Evolutionary conservation across 2,797 vertebrate genomes (phyloP).

Genomic region (Danio jaintianensis): DNA sequence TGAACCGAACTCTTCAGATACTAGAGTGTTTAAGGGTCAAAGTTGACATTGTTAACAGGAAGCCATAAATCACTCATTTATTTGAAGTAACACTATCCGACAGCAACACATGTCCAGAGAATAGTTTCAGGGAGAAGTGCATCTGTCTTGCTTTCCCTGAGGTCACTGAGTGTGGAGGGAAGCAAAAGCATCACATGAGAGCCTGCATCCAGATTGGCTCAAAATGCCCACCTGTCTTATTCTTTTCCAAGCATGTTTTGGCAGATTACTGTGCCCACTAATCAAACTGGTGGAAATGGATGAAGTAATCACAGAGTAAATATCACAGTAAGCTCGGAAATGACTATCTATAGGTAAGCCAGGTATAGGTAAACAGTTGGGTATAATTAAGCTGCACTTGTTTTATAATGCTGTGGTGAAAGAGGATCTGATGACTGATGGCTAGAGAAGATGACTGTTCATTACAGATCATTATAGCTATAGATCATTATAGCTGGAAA

Average conservation of each 20-base stretch:
- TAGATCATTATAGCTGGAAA: no score
- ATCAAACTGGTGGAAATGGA: neutral
- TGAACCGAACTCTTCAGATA: no score
- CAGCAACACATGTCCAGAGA: neutral
- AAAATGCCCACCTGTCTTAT: neutral
- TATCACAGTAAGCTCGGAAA: neutral
- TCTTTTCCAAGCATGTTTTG: neutral
- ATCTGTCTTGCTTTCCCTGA: neutral
- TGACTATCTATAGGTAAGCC: neutral
- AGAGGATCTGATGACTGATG: neutral
- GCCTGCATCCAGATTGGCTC: neutral
- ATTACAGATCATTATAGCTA: no score
- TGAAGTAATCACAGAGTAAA: neutral
- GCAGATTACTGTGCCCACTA: neutral
- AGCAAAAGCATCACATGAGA: neutral
- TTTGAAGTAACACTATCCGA: neutral
- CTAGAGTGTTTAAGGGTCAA: neutral
- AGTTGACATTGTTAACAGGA: neutral
- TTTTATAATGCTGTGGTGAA: neutral
- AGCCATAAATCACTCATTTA: neutral
- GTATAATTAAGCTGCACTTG: neutral
- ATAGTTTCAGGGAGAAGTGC: neutral
- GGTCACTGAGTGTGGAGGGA: neutral
- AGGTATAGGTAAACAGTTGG: neutral
- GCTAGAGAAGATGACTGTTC: neutral